These are phyloP conservation scores for Odontomachus brunneus DNA, from an alignment of 1,140 invertebrate species.

Conservation along the genomic window DNA sequence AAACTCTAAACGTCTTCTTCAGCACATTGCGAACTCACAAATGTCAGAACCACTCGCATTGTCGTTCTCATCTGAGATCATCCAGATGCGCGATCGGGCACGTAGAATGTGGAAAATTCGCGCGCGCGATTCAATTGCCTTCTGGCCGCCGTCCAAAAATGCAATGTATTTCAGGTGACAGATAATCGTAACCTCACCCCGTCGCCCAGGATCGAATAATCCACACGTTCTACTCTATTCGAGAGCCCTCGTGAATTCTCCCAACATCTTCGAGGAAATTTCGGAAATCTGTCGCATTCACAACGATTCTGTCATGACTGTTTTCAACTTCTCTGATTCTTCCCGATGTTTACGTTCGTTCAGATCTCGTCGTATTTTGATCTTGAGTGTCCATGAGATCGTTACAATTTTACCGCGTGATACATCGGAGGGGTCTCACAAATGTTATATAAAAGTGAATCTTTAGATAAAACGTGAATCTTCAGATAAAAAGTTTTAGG, in stretches of 20 bases:
- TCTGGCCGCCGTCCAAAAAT: conserved; percentile 3
- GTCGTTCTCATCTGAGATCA: not conserved
- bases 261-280: not conserved
- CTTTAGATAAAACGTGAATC: no score
- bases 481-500: no score
- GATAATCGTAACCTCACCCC: conserved; percentile 2
- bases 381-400: not conserved
- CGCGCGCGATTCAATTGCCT: not conserved
- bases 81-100: conserved; percentile 8
- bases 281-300: not conserved
- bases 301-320: no score
- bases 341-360: not conserved
- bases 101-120: not conserved
- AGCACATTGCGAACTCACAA: not conserved
- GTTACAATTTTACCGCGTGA: no score
- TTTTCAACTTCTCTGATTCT: not conserved
- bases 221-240: not conserved
- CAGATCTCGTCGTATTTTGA: not conserved
- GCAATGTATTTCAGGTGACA: not conserved
- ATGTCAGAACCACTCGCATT: conserved; percentile 3
- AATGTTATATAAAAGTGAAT: no score
- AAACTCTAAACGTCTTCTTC: conserved; percentile 2
- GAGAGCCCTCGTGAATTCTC: not conserved
- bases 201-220: not conserved
- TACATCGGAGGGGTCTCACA: no score